Conservation (phyloP, 2,797 vertebrate genomes). For the Poecilia velifera region DNA sequence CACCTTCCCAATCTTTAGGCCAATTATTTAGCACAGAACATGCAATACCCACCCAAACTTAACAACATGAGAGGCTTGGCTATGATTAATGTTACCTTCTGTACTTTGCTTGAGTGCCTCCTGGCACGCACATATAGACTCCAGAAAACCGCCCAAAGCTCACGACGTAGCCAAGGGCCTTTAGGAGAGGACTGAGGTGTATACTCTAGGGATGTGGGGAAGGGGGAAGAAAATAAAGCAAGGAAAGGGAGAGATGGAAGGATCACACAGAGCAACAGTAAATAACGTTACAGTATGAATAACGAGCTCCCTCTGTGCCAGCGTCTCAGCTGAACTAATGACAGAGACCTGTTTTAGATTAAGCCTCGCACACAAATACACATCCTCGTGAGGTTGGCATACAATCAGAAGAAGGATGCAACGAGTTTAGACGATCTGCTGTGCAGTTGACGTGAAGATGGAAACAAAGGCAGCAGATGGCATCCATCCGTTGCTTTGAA, state of each 20-base stretch:
- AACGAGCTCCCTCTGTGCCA: conserved; percentile 67
- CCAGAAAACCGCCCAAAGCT: conserved; percentile 58
- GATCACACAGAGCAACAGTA: conserved; percentile 66
- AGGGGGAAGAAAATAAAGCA: conserved; percentile 19
- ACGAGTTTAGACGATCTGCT: conserved; percentile 58
- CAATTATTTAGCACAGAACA: conserved; percentile 23
- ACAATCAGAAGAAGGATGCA: conserved; percentile 40
- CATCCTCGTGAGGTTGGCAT: conserved; percentile 5
- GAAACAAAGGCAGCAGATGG: conserved; percentile 38
- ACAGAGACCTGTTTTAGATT: conserved; percentile 78
- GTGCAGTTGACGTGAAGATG: conserved; percentile 31
- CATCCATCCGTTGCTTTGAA: conserved; percentile 27
- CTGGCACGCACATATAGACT: conserved; percentile 41
- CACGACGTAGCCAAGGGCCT: conserved; percentile 47
- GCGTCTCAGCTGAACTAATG: conserved; percentile 74
- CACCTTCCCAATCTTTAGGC: conserved; percentile 14
- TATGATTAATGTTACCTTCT: conserved; percentile 52
- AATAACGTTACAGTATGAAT: conserved; percentile 79
- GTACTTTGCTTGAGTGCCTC: conserved; percentile 35
- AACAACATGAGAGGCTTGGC: conserved; percentile 35
- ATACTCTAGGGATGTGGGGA: not conserved
- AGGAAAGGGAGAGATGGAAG: conserved; percentile 52
- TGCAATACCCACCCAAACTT: conserved; percentile 20
- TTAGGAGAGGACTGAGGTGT: conserved; percentile 18
- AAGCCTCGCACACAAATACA: conserved; percentile 50